Evolutionary conservation across 2,113 vertebrate genomes (phyloP).

Genomic region (Oreochromis niloticus): DNA sequence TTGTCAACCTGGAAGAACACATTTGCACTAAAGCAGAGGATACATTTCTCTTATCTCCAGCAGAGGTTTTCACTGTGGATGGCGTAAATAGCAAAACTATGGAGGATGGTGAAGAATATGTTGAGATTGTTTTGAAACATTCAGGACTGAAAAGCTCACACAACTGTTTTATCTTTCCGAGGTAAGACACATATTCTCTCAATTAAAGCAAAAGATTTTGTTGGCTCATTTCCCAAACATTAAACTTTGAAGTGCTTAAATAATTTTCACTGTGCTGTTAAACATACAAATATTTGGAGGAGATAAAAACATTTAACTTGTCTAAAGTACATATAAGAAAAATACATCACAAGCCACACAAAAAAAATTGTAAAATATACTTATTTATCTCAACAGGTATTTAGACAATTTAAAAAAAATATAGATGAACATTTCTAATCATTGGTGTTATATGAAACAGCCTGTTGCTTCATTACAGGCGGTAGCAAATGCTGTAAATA

Average conservation of each 20-base stretch:
- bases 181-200: conserved; percentile 40
- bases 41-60: conserved; percentile 48
- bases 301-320: not conserved
- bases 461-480: not conserved
- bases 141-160: not conserved
- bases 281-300: not conserved
- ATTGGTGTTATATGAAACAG: not conserved
- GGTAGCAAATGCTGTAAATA: not conserved
- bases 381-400: not conserved
- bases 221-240: not conserved
- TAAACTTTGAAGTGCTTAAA: not conserved
- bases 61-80: conserved; percentile 61
- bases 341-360: not conserved
- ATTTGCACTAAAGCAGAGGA: not conserved
- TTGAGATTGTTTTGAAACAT: conserved; percentile 27
- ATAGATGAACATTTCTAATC: not conserved
- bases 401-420: not conserved
- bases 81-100: rapidly evolving
- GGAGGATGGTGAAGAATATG: rapidly evolving
- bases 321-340: not conserved
- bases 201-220: not conserved
- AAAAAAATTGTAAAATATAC: not conserved
- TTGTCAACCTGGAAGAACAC: not conserved
- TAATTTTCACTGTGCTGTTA: not conserved
- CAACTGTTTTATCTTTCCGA: conserved; percentile 37